A percentile compares a stretch with the other conserved stretches of the same genome.
These are phyloP conservation scores for Pseudachorutes palmiensis DNA, from an alignment of 1,140 invertebrate genomes.

Conservation along the genomic window DNA sequence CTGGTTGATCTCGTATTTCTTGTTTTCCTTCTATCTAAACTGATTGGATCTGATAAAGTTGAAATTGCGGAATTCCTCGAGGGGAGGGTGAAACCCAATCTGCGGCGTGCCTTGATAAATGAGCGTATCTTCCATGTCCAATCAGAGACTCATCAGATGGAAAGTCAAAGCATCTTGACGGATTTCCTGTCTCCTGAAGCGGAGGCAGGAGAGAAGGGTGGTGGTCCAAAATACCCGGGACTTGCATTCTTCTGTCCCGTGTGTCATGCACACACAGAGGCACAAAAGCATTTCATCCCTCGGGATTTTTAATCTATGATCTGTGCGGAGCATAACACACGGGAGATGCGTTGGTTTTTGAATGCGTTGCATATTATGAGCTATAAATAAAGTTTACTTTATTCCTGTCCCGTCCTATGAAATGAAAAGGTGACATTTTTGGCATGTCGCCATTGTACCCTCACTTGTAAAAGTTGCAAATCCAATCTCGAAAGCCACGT, in stretches of 20 bases:
- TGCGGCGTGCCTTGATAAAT: background rate
- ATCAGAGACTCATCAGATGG: background rate
- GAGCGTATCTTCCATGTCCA: background rate
- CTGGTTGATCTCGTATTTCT: too few species aligned
- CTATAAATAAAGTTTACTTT: conserved; percentile 7
- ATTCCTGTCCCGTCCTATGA: too few species aligned
- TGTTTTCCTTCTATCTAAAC: too few species aligned
- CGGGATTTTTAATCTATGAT: too few species aligned
- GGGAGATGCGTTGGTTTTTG: too few species aligned
- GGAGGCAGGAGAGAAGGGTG: background rate
- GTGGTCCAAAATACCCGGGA: background rate
- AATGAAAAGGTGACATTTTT: conserved; percentile 12
- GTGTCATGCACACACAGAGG: too few species aligned
- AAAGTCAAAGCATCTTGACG: background rate
- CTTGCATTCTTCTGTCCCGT: background rate
- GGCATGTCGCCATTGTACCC: background rate
- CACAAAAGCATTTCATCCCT: too few species aligned
- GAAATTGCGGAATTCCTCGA: background rate
- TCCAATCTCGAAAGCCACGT: too few species aligned
- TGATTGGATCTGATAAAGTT: background rate
- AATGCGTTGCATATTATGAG: background rate
- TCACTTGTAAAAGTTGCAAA: too few species aligned
- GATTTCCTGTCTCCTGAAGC: background rate
- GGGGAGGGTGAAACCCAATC: too few species aligned
- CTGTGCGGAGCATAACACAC: too few species aligned